Evolutionary conservation across 2,797 vertebrate species (phyloP).

Genomic region (Bothrops alternatus): DNA sequence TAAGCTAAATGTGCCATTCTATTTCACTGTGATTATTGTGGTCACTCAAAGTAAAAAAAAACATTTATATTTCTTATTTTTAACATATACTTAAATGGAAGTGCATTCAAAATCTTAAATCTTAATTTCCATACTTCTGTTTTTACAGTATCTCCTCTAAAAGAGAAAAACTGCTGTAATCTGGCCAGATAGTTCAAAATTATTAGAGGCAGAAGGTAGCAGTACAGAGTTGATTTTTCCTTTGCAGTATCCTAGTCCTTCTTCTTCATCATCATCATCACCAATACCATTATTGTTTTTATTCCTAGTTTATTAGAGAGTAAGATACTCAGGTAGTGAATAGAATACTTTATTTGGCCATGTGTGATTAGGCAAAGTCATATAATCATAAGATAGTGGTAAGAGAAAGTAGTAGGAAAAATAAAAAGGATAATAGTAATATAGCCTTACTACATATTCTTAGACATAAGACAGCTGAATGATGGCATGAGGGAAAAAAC

Average conservation of each 20-base stretch:
- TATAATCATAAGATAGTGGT: too few relatives aligned
- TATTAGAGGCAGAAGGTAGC: not conserved
- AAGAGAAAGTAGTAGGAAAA: too few relatives aligned
- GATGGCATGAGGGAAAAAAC: too few relatives aligned
- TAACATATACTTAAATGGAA: not conserved
- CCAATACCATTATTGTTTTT: not conserved
- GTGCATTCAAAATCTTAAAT: not conserved
- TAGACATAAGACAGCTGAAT: too few relatives aligned
- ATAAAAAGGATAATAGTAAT: too few relatives aligned
- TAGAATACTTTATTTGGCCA: too few relatives aligned
- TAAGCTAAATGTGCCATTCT: not conserved
- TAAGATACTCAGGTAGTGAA: not conserved
- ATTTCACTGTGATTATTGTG: not conserved
- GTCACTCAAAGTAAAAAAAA: not conserved
- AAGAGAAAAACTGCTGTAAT: not conserved
- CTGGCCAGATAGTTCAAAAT: not conserved
- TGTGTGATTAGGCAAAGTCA: too few relatives aligned
- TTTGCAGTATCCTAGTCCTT: not conserved
- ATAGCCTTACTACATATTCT: too few relatives aligned
- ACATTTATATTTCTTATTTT: not conserved
- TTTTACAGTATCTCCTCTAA: not conserved
- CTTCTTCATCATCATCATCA: not conserved
- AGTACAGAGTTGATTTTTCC: not conserved
- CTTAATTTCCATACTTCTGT: not conserved
- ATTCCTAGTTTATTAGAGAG: not conserved